phyloP scores from a whole-genome alignment of 2,113 vertebrate species.

The Myrmecobius fasciatus region DNA sequence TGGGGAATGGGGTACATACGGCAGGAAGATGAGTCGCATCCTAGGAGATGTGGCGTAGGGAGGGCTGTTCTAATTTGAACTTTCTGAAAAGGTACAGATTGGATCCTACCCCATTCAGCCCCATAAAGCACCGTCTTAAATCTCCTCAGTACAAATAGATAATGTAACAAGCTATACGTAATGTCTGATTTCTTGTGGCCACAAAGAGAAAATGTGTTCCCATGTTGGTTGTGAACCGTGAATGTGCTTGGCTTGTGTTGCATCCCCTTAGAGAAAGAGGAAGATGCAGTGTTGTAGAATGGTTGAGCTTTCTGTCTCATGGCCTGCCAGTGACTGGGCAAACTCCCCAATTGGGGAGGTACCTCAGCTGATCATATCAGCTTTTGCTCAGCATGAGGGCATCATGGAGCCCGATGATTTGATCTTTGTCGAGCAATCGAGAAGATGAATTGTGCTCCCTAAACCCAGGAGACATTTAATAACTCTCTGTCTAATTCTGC shows the following conservation, averaged over 20 bases:
- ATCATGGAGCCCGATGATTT: not conserved
- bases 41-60: not conserved
- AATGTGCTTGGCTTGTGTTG: not conserved
- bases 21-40: not conserved
- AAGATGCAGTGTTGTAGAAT: not conserved
- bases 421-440: not conserved
- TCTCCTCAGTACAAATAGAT: not conserved
- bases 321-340: not conserved
- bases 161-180: not conserved
- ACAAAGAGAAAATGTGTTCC: not conserved
- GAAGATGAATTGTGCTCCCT: not conserved
- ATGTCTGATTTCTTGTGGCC: not conserved
- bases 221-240: not conserved
- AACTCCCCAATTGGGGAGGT: too few relatives aligned
- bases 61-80: not conserved
- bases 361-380: not conserved
- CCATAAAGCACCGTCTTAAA: not conserved
- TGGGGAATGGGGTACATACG: conserved; percentile 61
- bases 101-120: too few relatives aligned
- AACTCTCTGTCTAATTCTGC: fast-evolving
- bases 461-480: not conserved
- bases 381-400: fast-evolving
- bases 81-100: not conserved
- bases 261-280: not conserved
- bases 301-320: not conserved